Conservation (phyloP, 2,797 vertebrate genomes). For the Darevskia mixta region DNA sequence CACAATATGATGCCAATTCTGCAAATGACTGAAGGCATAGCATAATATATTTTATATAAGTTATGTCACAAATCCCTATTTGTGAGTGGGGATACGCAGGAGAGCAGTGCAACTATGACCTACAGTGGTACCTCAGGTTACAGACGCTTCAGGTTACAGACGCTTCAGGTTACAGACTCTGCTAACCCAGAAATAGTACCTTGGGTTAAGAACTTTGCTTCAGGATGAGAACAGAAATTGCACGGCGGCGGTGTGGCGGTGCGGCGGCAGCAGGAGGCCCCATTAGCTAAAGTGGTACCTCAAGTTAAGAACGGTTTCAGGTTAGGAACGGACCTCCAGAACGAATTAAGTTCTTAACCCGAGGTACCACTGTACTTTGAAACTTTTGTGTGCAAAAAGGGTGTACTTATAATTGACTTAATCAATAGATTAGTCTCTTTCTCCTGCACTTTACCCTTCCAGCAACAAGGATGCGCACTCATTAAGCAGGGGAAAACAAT, state of each 20-base stretch:
- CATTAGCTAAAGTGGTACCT: no score
- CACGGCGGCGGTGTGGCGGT: no score
- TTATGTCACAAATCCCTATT: not conserved
- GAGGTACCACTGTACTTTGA: slow-evolving; percentile 16
- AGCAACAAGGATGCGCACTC: not conserved
- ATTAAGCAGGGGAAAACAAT: not conserved
- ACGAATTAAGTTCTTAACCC: no score
- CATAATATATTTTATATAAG: not conserved
- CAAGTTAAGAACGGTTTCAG: no score
- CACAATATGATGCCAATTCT: slow-evolving; percentile 34
- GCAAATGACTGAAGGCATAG: slow-evolving; percentile 4
- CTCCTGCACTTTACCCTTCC: not conserved
- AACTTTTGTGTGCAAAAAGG: slow-evolving; percentile 48
- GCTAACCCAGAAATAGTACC: no score
- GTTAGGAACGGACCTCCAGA: no score
- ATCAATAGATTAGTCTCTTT: not conserved
- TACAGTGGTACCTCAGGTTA: not conserved
- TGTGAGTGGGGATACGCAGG: not conserved
- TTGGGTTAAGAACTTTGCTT: no score
- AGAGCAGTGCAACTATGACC: slow-evolving; percentile 38
- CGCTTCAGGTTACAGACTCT: no score
- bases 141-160: no score
- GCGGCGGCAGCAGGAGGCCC: no score
- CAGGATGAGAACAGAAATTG: no score
- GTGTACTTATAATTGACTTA: slow-evolving; percentile 31